A percentile compares a stretch with the other conserved stretches of the same genome.
phyloP scores from a whole-genome alignment of 2,797 vertebrate species.

The Syndactyla subalaris region DNA sequence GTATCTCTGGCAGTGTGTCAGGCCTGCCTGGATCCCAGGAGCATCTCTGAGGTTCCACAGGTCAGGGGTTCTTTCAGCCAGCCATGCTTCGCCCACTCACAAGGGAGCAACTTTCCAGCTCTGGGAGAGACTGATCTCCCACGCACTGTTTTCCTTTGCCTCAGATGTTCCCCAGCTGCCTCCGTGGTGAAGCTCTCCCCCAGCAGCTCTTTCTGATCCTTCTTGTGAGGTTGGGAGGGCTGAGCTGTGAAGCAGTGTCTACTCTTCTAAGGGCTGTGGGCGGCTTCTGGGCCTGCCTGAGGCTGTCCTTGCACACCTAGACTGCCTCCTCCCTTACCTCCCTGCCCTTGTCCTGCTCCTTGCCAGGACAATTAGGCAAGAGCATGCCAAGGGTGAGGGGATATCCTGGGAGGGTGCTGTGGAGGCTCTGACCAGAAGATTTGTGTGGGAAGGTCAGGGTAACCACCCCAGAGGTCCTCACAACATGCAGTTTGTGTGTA shows the following conservation, averaged over 20 bases:
- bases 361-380: background rate
- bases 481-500: background rate
- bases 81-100: constrained; percentile 14
- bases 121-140: background rate
- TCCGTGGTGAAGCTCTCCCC: background rate
- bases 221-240: background rate
- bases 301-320: background rate
- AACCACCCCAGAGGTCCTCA: background rate
- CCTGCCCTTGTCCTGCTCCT: background rate
- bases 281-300: background rate
- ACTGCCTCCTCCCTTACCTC: background rate
- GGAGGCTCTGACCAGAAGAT: background rate
- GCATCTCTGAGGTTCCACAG: background rate
- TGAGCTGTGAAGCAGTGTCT: background rate
- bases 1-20: background rate
- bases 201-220: background rate
- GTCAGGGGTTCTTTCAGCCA: constrained; percentile 16
- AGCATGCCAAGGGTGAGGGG: background rate
- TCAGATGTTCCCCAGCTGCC: background rate
- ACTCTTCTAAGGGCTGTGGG: background rate
- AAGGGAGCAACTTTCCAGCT: background rate
- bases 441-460: background rate
- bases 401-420: background rate
- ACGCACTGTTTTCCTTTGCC: background rate
- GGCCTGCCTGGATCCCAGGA: background rate